These are phyloP conservation scores for Numenius phaeopus DNA, from an alignment of 2,797 vertebrate genomes.

Conservation along the genomic window DNA sequence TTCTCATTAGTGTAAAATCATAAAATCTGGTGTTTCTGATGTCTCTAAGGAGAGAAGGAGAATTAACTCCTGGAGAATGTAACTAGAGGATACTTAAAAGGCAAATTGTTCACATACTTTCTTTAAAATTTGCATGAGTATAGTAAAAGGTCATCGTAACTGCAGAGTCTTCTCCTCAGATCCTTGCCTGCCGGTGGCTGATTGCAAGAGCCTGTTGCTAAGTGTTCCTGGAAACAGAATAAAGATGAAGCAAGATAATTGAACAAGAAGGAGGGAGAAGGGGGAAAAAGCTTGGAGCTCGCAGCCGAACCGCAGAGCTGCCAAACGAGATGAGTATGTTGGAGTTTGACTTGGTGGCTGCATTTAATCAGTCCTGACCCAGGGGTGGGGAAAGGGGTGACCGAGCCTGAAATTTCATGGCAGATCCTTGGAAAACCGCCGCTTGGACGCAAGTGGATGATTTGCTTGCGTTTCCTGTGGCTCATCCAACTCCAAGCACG, in stretches of 20 bases:
- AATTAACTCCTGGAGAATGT: slow-evolving; percentile 46
- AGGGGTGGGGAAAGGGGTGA: neutral
- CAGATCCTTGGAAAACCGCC: slow-evolving; percentile 6
- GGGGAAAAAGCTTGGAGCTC: neutral
- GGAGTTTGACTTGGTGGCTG: slow-evolving; percentile 15
- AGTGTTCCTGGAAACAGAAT: slow-evolving; percentile 67
- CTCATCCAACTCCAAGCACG: neutral
- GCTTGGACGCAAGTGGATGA: neutral
- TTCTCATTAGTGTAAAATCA: slow-evolving; percentile 61
- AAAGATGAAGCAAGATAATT: slow-evolving; percentile 53
- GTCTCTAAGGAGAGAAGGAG: slow-evolving; percentile 13
- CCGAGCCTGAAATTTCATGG: neutral
- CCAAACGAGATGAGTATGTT: slow-evolving; percentile 27
- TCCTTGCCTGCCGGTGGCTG: slow-evolving; percentile 49
- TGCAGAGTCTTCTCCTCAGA: slow-evolving; percentile 56
- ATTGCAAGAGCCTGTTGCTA: slow-evolving; percentile 67
- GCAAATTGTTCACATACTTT: slow-evolving; percentile 61
- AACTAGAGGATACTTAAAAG: slow-evolving; percentile 58
- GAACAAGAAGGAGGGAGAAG: slow-evolving; percentile 4
- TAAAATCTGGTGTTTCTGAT: slow-evolving; percentile 47
- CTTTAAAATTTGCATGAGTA: slow-evolving; percentile 70
- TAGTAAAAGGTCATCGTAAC: slow-evolving; percentile 48
- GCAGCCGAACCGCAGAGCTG: neutral
- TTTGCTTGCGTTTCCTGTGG: neutral
- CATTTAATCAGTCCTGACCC: slow-evolving; percentile 20